These are phyloP conservation scores for Hydropsyche tenuis DNA, from an alignment of 1,140 invertebrate genomes.

Conservation along the genomic window DNA sequence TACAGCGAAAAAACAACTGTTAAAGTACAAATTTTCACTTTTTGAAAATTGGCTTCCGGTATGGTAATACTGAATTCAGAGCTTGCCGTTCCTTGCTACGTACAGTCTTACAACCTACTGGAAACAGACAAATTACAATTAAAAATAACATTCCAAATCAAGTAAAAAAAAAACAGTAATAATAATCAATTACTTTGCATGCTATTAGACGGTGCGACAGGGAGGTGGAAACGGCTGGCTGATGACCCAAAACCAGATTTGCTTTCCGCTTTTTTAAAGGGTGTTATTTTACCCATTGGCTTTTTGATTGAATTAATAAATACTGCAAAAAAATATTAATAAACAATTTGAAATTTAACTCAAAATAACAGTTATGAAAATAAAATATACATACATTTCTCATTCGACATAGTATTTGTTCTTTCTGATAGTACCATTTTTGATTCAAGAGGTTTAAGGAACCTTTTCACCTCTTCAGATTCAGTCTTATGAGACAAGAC, in stretches of 20 bases:
- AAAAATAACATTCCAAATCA: too few species aligned
- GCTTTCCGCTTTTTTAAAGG: slow-evolving; percentile 38
- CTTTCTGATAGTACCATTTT: slow-evolving; percentile 44
- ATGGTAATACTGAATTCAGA: slow-evolving; percentile 27
- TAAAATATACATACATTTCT: slow-evolving; percentile 39
- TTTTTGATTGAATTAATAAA: background rate
- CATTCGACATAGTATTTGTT: slow-evolving; percentile 38
- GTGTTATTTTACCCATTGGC: slow-evolving; percentile 21
- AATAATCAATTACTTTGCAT: slow-evolving; percentile 30
- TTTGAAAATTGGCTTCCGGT: slow-evolving; percentile 34
- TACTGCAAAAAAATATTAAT: slow-evolving; percentile 24
- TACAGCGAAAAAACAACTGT: too few species aligned
- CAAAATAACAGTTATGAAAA: background rate
- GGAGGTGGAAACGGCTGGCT: slow-evolving; percentile 36
- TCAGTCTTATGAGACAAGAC: slow-evolving; percentile 52
- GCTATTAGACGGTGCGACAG: slow-evolving; percentile 1
- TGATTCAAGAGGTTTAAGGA: background rate
- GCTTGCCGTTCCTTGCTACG: slow-evolving; percentile 36
- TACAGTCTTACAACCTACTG: slow-evolving; percentile 45
- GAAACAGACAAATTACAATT: slow-evolving; percentile 13
- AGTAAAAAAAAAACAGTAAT: too few species aligned
- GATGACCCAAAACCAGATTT: slow-evolving; percentile 47
- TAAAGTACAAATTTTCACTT: too few species aligned
- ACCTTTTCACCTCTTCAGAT: slow-evolving; percentile 17
- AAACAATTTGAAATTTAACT: background rate